Conservation (phyloP, 2,797 vertebrate species). For the Crocidura indochinensis region DNA sequence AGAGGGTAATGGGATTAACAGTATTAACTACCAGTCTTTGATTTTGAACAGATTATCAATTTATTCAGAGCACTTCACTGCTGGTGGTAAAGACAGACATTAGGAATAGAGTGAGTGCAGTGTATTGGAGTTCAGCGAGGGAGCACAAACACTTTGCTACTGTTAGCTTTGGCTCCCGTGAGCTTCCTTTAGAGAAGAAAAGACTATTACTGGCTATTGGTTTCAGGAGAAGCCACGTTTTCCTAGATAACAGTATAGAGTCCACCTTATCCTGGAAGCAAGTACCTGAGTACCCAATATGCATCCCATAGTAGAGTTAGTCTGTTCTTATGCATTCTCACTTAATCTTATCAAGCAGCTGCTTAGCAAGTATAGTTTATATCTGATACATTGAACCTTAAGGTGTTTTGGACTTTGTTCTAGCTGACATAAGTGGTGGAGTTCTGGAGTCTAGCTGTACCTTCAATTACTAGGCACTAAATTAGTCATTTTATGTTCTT, state of each 20-base stretch:
- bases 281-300: background rate
- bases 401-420: background rate
- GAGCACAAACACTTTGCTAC: background rate
- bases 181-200: conserved; percentile 37
- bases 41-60: background rate
- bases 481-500: background rate
- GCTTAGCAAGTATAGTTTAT: conserved; percentile 9
- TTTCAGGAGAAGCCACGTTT: background rate
- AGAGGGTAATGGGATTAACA: background rate
- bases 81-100: conserved; percentile 44
- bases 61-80: background rate
- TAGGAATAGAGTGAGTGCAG: conserved; percentile 34
- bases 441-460: background rate
- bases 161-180: conserved; percentile 15
- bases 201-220: background rate
- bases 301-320: conserved; percentile 3
- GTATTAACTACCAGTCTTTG: background rate
- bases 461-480: conserved; percentile 30
- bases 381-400: background rate
- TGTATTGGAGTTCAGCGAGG: background rate
- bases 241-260: background rate
- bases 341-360: background rate
- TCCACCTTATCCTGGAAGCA: background rate
- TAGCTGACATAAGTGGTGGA: background rate
- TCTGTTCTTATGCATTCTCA: background rate